Base-by-base conservation (phyloP, 2,797 vertebrate species). In the Bufotes viridis region DNA sequence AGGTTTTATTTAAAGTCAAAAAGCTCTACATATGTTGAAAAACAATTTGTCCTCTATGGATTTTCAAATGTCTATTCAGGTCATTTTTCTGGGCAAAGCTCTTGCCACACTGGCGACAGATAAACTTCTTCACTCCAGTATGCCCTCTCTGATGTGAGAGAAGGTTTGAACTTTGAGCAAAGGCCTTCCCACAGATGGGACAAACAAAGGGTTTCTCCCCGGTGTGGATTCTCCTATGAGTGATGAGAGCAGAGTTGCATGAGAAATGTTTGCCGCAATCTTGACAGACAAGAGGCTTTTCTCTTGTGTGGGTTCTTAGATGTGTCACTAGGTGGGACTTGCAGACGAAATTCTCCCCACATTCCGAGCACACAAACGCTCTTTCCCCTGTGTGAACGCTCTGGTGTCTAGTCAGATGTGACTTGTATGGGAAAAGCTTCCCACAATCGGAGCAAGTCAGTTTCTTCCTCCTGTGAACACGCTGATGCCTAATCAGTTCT, bases 221-320 rank as follows among this genome's bases (percentile, higher is more conserved):
- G 65, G 69, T 90, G 63, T 95, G 95, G 55, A 91, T 86, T 8
- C 91, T 92, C 22, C 91, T 92, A 82, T 94, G 94, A 81, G 81
- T 91, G 0, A 91, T 90, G 0, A 91, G 91, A 84, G 91, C 84
- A 0, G 91, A 92, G 10, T 90, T 89, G 60, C 93, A 90, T 0
- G n/a, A 92, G 87, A 96, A 96, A 90, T 94, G 95, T 91, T 95
- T 92, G 76, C 95, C 93, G 53, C 95, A 96, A 90, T 95, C 94
- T 0, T 94, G 93, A 89, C 95, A 96, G n/a, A 94, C 94, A 15
- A 95, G 95, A 0, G 95, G 94, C 0, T 91, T 79, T 87, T 94
- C 95, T n/a, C 87, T 63, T 13, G 93, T 91, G 70, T 92, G 93
- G 90, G 92, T 92, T 58, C 92, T 93, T 72, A 78, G 72, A 34